Base-by-base conservation (phyloP, 2,113 vertebrate species). In the Neotoma lepida region DNA sequence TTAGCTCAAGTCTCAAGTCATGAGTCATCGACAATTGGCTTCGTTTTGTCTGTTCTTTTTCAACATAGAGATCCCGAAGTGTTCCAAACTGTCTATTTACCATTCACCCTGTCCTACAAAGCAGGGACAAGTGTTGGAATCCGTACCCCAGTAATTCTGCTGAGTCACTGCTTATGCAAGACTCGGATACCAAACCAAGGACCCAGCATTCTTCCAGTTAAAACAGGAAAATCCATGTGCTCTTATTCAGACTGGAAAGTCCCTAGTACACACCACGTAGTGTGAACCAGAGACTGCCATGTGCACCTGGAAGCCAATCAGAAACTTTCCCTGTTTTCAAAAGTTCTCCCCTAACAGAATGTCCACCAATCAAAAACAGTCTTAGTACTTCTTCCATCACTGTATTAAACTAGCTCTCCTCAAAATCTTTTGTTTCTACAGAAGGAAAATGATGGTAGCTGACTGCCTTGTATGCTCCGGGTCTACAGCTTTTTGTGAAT, bases 61-160 rank as follows among this genome's bases (percentile, higher is more conserved):
- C 39, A 71, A 44, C 24, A 41, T 64, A 1, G 2, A 33, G 44
- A 46, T 4, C 9, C 20, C 2, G 26, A 1, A 4, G 15, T 15
- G 15, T 15, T 18, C n/a, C 77, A 7, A 22, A 15, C 10, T 22
- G 10, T 70, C 5, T 5, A 33, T 35, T 46, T 71, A 6, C 24
- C n/a, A 8, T 12, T 64, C 73, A 7, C 2, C 51, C 20, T 39
- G 4, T 35, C 39, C 71, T 17, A 46, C 14, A 28, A 73, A 49
- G 44, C 41, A 6, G 1, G 26, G 44, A 26, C 46, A 28, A 15
- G 81, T 3, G 44, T 54, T 6, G 46, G 66, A 54, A 41, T 35
- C 0, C 22, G 26, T 20, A 71, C 8, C 28, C 30, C 12, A 13
- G 9, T 1, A 26, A 9, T 4, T 51, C 41, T 30, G 1, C 58